Conservation (phyloP, 2,113 vertebrate species). For the Pitta sordida region DNA sequence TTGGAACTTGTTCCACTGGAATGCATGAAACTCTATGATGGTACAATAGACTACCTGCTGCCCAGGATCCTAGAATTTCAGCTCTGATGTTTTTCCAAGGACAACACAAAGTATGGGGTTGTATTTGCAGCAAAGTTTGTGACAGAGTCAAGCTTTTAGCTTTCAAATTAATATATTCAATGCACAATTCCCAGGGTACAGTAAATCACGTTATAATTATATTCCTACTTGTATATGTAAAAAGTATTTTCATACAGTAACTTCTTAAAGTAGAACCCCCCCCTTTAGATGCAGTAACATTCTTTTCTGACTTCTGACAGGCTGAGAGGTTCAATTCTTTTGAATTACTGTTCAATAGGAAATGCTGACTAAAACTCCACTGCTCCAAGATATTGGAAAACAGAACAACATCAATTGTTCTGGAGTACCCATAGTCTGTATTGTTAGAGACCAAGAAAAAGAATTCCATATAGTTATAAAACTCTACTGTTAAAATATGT, state of each 20-base stretch:
- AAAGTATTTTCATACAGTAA: neutral
- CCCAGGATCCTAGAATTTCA: neutral
- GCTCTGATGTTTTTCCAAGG: neutral
- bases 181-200: neutral
- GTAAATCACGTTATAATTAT: neutral
- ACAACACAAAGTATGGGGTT: neutral
- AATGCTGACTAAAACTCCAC: neutral
- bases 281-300: neutral
- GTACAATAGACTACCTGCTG: neutral
- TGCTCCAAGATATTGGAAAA: neutral
- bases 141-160: neutral
- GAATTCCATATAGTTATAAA: neutral
- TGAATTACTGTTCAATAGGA: neutral
- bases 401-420: neutral
- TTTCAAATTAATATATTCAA: neutral
- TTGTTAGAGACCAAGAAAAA: neutral
- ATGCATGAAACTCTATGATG: neutral
- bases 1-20: neutral
- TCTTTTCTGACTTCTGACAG: neutral
- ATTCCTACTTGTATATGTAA: neutral
- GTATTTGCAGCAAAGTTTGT: neutral
- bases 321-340: neutral
- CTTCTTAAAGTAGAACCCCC: neutral
- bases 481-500: neutral
- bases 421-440: neutral